These are phyloP conservation scores for Cephus rjabovi DNA, from an alignment of 2,888 invertebrate species.

Conservation along the genomic window DNA sequence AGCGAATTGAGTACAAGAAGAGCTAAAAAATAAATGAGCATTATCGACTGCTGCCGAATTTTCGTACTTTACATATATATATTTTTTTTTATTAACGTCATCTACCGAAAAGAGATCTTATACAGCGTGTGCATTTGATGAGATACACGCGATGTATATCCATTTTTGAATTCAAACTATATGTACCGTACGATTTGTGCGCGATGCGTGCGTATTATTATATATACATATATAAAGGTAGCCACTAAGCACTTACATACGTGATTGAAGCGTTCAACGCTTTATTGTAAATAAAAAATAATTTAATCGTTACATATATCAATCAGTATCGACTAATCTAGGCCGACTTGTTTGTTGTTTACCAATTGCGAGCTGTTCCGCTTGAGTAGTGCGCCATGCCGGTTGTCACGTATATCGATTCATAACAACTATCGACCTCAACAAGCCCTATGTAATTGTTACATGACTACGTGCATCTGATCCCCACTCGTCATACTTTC, in stretches of 20 bases:
- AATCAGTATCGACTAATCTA: background rate
- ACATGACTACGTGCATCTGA: too few relatives aligned
- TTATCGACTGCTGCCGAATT: too few relatives aligned
- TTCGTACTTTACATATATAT: too few relatives aligned
- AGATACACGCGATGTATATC: too few relatives aligned
- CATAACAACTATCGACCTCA: too few relatives aligned
- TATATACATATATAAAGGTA: too few relatives aligned
- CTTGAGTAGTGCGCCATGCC: conserved; percentile 23
- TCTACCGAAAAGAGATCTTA: background rate
- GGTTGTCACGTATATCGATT: conserved; percentile 32
- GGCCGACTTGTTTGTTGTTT: background rate
- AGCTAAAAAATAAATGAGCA: conserved; percentile 68
- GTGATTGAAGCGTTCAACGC: conserved; percentile 5
- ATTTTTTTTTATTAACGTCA: background rate
- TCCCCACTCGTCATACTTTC: too few relatives aligned
- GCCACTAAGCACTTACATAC: background rate
- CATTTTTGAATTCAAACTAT: background rate
- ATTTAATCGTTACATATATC: conserved; percentile 9
- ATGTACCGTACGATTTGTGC: background rate
- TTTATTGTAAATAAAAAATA: conserved; percentile 44
- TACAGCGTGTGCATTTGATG: too few relatives aligned
- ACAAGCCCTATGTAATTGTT: too few relatives aligned
- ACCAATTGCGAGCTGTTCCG: background rate
- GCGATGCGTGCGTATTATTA: too few relatives aligned
- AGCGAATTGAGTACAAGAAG: conserved; percentile 97